Percentiles rank a stretch among this genome's conserved stretches.
Evolutionary conservation across 1,140 invertebrate species (phyloP).

Genomic region (Ceratina calcarata): DNA sequence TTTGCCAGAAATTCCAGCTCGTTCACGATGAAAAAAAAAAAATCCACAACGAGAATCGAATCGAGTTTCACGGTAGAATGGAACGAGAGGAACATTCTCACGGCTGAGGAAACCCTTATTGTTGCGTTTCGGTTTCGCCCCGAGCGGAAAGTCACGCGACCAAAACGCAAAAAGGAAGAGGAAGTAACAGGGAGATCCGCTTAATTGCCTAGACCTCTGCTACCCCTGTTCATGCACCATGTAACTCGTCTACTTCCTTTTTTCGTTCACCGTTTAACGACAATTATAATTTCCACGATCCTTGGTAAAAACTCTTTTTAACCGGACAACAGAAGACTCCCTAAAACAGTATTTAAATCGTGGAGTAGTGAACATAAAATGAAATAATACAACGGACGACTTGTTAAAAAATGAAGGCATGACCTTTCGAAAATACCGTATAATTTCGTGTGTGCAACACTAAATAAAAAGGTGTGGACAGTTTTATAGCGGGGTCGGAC

Average conservation of each 20-base stretch:
- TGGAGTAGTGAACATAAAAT: no score
- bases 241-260: constrained; percentile 11
- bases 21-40: constrained; percentile 1
- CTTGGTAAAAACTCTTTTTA: neutral
- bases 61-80: constrained; percentile 40
- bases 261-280: neutral
- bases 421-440: no score
- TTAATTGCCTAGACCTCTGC: constrained; percentile 56
- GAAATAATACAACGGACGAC: no score
- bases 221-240: constrained; percentile 41
- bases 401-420: no score
- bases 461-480: no score
- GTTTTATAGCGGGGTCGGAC: no score
- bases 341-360: no score
- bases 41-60: constrained; percentile 5
- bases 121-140: constrained; percentile 45
- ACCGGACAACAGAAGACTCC: no score
- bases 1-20: neutral
- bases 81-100: constrained; percentile 53
- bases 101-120: constrained; percentile 61
- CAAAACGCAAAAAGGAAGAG: constrained; percentile 56
- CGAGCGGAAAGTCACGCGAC: constrained; percentile 66
- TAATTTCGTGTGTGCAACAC: no score
- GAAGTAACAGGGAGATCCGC: constrained; percentile 58
- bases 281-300: constrained; percentile 3